phyloP scores from a whole-genome alignment of 2,888 invertebrate genomes.

The Macropis europaea region DNA sequence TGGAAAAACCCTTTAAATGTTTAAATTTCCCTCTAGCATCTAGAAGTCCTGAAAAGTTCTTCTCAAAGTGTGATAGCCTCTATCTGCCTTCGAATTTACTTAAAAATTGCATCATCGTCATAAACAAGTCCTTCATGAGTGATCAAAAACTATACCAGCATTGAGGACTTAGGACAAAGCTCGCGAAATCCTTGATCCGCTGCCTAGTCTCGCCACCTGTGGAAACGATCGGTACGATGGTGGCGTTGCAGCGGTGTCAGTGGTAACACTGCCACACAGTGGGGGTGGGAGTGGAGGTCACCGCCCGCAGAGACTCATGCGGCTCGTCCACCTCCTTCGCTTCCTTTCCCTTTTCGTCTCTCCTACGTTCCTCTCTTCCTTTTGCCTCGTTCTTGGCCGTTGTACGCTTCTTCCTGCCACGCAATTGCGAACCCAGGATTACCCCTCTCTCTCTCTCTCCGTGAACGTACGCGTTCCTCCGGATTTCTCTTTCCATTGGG shows the following conservation, averaged over 20 bases:
- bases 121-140: no score
- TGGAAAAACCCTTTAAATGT: no score
- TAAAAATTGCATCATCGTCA: no score
- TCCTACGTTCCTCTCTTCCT: neutral
- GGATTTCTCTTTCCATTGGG: slow-evolving; percentile 38
- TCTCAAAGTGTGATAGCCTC: no score
- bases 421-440: slow-evolving; percentile 46
- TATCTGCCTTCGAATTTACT: no score
- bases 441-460: neutral
- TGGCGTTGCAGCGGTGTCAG: neutral
- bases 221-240: slow-evolving; percentile 4
- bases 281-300: slow-evolving; percentile 72
- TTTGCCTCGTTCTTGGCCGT: slow-evolving; percentile 15
- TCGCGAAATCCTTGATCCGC: neutral
- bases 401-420: slow-evolving; percentile 34
- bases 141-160: no score
- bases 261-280: slow-evolving; percentile 24
- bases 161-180: no score
- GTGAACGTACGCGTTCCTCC: slow-evolving; percentile 14
- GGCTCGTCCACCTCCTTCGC: slow-evolving; percentile 62
- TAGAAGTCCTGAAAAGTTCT: no score
- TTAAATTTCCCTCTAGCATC: no score
- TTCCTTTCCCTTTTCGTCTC: slow-evolving; percentile 20
- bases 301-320: slow-evolving; percentile 72
- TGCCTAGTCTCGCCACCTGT: slow-evolving; percentile 10